Evolutionary conservation across 2,888 invertebrate species (phyloP).

Genomic region (Yponomeuta evonymella): DNA sequence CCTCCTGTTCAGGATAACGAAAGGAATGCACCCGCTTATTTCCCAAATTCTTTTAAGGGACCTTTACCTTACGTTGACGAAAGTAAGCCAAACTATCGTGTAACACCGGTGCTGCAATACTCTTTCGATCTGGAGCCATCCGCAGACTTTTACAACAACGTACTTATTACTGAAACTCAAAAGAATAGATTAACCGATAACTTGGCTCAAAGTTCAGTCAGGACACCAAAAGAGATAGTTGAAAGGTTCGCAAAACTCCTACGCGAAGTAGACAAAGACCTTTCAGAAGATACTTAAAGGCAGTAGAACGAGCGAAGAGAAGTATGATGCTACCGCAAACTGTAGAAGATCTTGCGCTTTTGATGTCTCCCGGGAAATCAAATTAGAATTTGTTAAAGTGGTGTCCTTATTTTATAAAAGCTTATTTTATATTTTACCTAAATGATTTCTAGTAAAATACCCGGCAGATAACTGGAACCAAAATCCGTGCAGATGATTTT

Average conservation of each 20-base stretch:
- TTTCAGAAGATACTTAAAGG: not conserved
- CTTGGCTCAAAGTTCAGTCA: not conserved
- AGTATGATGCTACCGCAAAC: not conserved
- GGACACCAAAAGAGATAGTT: not conserved
- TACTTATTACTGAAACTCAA: not conserved
- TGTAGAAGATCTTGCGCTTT: not conserved
- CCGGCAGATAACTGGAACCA: no score
- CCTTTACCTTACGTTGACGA: constrained; percentile 79
- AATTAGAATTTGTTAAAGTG: no score
- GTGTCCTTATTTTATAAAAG: no score
- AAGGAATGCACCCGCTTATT: constrained; percentile 92
- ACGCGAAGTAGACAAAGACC: not conserved
- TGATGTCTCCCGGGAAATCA: no score
- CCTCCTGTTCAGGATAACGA: constrained; percentile 85
- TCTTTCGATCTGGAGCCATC: not conserved
- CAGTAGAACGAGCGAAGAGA: not conserved
- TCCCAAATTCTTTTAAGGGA: constrained; percentile 94
- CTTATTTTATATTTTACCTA: no score
- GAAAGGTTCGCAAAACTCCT: not conserved
- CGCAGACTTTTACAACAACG: not conserved
- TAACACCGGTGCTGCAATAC: no score
- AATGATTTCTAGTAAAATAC: no score
- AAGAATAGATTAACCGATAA: not conserved
- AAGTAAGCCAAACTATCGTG: constrained; percentile 29
- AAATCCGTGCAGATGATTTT: no score